Conservation (phyloP, 1,140 invertebrate species). For the Trachymyrmex cornetzi region DNA sequence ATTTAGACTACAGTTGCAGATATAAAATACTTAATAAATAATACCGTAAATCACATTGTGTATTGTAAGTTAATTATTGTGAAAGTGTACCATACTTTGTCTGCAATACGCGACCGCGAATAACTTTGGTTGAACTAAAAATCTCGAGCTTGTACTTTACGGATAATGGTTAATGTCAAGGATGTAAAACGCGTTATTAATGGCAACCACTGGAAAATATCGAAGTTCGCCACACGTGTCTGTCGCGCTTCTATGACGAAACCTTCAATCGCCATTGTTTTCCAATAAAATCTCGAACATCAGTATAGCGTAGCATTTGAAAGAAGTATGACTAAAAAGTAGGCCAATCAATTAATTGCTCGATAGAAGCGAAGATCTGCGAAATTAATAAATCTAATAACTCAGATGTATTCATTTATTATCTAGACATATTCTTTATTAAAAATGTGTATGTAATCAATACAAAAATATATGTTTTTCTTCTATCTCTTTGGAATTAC, state of each 20-base stretch:
- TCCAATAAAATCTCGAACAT: slow-evolving; percentile 50
- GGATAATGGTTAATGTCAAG: slow-evolving; percentile 67
- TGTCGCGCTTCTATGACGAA: background rate
- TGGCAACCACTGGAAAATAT: slow-evolving; percentile 55
- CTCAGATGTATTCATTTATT: background rate
- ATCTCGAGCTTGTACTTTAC: slow-evolving; percentile 18
- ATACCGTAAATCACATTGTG: background rate
- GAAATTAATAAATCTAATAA: slow-evolving; percentile 17
- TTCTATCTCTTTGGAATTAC: too few species aligned
- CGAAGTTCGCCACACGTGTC: slow-evolving; percentile 62
- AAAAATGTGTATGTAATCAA: background rate
- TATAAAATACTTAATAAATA: background rate
- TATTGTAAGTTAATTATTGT: background rate
- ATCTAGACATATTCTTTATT: background rate
- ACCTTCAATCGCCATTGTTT: slow-evolving; percentile 53
- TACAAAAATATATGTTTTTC: background rate
- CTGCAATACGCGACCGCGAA: background rate
- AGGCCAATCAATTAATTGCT: slow-evolving; percentile 36
- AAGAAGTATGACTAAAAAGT: slow-evolving; percentile 30
- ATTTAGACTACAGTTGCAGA: background rate
- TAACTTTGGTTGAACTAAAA: slow-evolving; percentile 22
- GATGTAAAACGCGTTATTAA: slow-evolving; percentile 19
- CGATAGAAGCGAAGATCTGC: background rate
- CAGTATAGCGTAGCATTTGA: background rate
- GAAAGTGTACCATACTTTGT: background rate